Evolutionary conservation across 1,140 invertebrate genomes (phyloP), one percentile per base, ranked within the genome.

Genomic region (Sogatella furcifera): DNA sequence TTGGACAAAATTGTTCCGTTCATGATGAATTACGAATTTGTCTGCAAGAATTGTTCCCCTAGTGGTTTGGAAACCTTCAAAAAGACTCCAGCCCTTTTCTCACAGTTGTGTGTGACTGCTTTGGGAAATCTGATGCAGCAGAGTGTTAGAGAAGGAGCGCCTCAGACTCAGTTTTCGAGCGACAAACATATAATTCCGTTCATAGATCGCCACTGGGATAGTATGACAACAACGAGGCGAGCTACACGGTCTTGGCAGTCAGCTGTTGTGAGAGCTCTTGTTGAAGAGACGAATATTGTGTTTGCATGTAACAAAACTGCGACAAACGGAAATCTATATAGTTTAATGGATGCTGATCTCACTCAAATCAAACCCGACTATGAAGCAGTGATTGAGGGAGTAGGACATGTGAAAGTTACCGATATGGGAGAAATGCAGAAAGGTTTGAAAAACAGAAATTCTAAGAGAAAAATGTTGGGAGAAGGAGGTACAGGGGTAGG

Each of bases 131-230:
- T 98, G 54, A 82, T 86, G 67, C 89, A 92, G 71, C 78, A 83
- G 34, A 84, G 83, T 69, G 73, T 78, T 1, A 89, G 89, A 67
- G 88, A 90, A 21, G 86, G 83, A 24, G 82, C 77, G 49, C 80
- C 81, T 22, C 80, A 80, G 67, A 75, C 71, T 10, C 71, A 86
- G 61, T 93, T 92, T 69, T 90, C 84, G 68, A 92, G 88, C 71
- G 91, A 93, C 63, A 82, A 89, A 73, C 95, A 98, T 64, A 97
- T 98, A 52, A 96, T 98, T 69, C 94, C 95, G 13, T 98, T 89
- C 67, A 94, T 98, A 66, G 95, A 98, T 69, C 86, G 89, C 66
- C 90, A 98, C 71, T 98, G 95, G 95, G 95, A 98, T 72, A 87
- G 86, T 60, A 85, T 98, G 78, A 97, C 95, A 1, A 93, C 92